A percentile compares a stretch with the other conserved stretches of the same genome.
These are phyloP conservation scores for Corbicula japonica DNA, from an alignment of 2,888 invertebrate genomes.

Conservation along the genomic window DNA sequence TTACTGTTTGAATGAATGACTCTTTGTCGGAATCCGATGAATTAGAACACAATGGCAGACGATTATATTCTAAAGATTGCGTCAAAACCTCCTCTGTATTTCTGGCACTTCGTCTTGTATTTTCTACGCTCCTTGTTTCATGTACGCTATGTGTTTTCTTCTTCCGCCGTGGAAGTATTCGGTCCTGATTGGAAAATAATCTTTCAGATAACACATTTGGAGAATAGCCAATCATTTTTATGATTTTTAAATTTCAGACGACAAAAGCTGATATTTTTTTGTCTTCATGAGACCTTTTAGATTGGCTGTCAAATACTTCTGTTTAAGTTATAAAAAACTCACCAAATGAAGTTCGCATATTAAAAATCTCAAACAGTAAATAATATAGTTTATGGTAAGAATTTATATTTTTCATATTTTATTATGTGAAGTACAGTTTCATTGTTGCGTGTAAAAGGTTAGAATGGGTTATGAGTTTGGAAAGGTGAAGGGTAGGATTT, in stretches of 20 bases:
- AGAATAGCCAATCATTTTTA: conserved; percentile 57
- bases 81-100: conserved; percentile 33
- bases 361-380: neutral
- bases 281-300: too few relatives aligned
- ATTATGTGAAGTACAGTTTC: neutral
- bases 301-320: neutral
- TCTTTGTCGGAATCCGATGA: conserved; percentile 16
- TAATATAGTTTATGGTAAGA: neutral
- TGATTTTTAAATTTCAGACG: neutral
- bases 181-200: conserved; percentile 46
- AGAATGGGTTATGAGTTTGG: neutral
- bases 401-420: neutral
- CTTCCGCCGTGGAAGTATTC: neutral
- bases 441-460: neutral
- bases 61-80: conserved; percentile 45
- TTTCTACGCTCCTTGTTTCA: neutral
- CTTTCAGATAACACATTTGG: conserved; percentile 35
- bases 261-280: too few relatives aligned
- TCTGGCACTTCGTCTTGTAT: conserved; percentile 6
- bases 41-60: neutral
- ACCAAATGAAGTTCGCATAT: neutral
- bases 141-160: conserved; percentile 1
- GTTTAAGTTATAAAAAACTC: neutral
- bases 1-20: conserved; percentile 62
- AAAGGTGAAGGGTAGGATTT: neutral